Percentiles rank a stretch among this genome's conserved stretches.
Evolutionary conservation across 2,888 invertebrate genomes (phyloP).

Genomic region (Acronicta leporina): DNA sequence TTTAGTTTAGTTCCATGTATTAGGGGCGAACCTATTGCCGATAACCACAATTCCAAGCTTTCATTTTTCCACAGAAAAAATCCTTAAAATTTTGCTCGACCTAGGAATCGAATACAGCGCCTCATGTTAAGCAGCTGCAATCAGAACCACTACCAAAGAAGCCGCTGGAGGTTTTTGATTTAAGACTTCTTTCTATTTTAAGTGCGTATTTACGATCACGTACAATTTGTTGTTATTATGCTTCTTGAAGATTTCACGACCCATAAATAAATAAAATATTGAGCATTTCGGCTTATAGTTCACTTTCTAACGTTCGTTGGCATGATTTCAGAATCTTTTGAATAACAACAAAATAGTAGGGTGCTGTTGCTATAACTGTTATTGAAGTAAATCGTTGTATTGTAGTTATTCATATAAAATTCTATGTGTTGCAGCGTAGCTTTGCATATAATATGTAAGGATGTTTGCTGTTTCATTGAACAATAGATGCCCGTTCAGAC

Average conservation of each 20-base stretch:
- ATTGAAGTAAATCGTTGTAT: conserved; percentile 40
- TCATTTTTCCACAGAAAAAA: too few species aligned
- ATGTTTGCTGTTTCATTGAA: conserved; percentile 49
- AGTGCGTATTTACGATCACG: too few species aligned
- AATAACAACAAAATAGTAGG: conserved; percentile 41
- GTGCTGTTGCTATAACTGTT: conserved; percentile 40
- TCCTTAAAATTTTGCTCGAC: too few species aligned
- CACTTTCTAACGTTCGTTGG: conserved; percentile 45
- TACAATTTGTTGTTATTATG: neutral
- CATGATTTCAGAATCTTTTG: conserved; percentile 44
- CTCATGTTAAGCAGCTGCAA: neutral
- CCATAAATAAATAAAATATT: too few species aligned
- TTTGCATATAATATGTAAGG: conserved; percentile 50
- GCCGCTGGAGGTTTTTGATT: too few species aligned
- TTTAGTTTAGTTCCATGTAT: too few species aligned
- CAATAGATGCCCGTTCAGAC: conserved; percentile 56
- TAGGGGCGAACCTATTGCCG: too few species aligned
- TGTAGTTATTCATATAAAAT: conserved; percentile 45
- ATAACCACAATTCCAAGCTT: too few species aligned
- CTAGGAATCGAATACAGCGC: too few species aligned
- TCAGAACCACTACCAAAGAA: too few species aligned
- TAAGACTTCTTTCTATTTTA: too few species aligned
- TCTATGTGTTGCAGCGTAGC: conserved; percentile 44
- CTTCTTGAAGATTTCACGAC: too few species aligned
- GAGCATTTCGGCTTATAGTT: conserved; percentile 19